Base-by-base conservation (phyloP, 2,113 vertebrate genomes). In the Clarias macrocephalus region DNA sequence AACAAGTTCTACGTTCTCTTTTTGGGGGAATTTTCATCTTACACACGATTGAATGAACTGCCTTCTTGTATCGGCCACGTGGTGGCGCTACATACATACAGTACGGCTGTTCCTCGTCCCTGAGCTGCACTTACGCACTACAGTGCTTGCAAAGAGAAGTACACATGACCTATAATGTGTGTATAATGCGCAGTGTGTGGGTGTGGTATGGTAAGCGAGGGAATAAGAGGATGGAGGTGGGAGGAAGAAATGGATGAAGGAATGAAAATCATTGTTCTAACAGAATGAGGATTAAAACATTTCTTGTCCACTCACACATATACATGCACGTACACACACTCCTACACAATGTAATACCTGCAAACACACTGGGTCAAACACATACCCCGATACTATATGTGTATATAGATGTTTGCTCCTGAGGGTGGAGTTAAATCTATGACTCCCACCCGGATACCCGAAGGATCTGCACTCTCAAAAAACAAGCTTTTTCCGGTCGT, bases 221-320 rank as follows among this genome's bases (percentile, higher is more conserved):
- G 18, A 56, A 68, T 30, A 60, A 63, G 48, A 91, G 80, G 76
- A 81, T 75, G 10, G 56, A 33, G 25, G 62, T 79, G 63, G 25
- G 80, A 80, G 82, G 12, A 56, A 79, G 73, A 80, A 72, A 75
- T 33, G 57, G 63, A 66, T n/a, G 59, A 63, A 37, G 19, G 88
- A 59, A 68, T 63, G 6, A 33, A 65, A 91, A 87, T 91, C 91
- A 90, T 86, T 52, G 88, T 87, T 88, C 76, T 54, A 62, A 81
- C 25, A 5, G 18, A 90, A 63, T 76, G 66, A 54, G 33, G 18
- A 48, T 11, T 23, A 75, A 52, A 75, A 92, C 93, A 92, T 79
- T 92, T 92, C 94, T 70, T 15, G 72, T 65, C 86, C 80, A 83
- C 89, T 89, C 90, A 92, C 4, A 59, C 37, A 21, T 63, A 83